A percentile compares a stretch with the other conserved stretches of the same genome.
phyloP scores from a whole-genome alignment of 1,140 invertebrate species.

The Scylla paramamosain region DNA sequence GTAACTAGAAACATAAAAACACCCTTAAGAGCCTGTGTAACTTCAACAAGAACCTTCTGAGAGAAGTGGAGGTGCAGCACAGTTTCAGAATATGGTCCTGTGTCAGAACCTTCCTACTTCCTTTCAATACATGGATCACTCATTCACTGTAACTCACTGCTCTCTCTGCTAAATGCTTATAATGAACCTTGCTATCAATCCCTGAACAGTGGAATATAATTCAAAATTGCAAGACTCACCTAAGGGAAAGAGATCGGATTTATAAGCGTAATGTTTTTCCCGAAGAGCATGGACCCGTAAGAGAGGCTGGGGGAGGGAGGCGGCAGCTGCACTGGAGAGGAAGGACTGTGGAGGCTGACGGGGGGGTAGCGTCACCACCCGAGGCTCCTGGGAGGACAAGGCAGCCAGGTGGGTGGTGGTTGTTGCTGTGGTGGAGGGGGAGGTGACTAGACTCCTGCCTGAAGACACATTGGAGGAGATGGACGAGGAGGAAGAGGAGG shows the following conservation, averaged over 20 bases:
- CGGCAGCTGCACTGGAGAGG: constrained; percentile 57
- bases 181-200: no score
- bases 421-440: constrained; percentile 39
- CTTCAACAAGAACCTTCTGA: no score
- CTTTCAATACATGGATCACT: no score
- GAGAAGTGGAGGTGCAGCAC: no score
- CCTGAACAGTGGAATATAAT: no score
- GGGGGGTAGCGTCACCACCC: constrained; percentile 65
- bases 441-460: constrained; percentile 71
- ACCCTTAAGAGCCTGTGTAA: no score
- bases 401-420: constrained; percentile 57
- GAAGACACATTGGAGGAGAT: constrained; percentile 27
- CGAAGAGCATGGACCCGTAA: constrained; percentile 73
- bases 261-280: constrained; percentile 76
- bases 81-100: no score
- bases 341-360: constrained; percentile 45
- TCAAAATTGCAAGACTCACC: constrained; percentile 33
- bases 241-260: constrained; percentile 74
- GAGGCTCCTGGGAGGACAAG: constrained; percentile 48
- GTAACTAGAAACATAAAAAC: no score
- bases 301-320: constrained; percentile 70
- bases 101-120: no score
- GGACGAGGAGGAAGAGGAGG: neutral
- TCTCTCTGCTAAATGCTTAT: no score
- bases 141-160: no score